These are phyloP conservation scores for Seriola aureovittata DNA, from an alignment of 2,113 vertebrate genomes.

Conservation along the genomic window DNA sequence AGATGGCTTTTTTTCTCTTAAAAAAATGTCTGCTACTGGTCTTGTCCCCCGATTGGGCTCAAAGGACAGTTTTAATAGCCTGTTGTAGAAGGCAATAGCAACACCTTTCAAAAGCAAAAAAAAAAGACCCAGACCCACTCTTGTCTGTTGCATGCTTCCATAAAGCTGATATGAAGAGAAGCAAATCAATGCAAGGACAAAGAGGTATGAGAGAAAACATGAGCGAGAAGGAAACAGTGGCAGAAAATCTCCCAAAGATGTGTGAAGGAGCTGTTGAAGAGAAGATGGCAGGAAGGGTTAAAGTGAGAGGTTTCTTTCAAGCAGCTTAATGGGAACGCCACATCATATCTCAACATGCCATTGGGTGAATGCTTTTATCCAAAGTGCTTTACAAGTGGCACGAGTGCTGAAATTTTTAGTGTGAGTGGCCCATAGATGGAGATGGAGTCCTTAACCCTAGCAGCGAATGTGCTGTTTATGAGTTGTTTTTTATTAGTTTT, in stretches of 20 bases:
- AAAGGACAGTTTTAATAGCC: constrained; percentile 52
- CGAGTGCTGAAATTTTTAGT: constrained; percentile 21
- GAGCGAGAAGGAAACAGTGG: constrained; percentile 4
- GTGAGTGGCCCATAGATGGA: constrained; percentile 14
- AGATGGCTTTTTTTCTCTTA: constrained; percentile 27
- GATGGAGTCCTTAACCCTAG: constrained; percentile 21
- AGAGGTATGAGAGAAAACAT: constrained; percentile 14
- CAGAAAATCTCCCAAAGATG: constrained; percentile 17
- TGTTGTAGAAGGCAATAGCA: constrained; percentile 33
- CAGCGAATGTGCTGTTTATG: neutral
- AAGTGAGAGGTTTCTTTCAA: constrained; percentile 9
- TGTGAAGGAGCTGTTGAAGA: neutral
- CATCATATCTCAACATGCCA: constrained; percentile 15
- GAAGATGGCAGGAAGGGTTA: constrained; percentile 20
- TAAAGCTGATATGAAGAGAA: constrained; percentile 44
- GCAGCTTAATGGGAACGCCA: constrained; percentile 13
- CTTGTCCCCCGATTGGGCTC: constrained; percentile 28
- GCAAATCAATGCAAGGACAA: constrained; percentile 7
- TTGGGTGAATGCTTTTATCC: constrained; percentile 36
- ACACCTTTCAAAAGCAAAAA: constrained; percentile 36
- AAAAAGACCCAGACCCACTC: constrained; percentile 23
- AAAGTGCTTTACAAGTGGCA: constrained; percentile 43
- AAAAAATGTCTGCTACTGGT: constrained; percentile 12
- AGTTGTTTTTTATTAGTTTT: neutral
- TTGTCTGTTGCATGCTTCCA: constrained; percentile 13